Conservation (phyloP, 1,140 invertebrate genomes). For the Hestina assimilis region DNA sequence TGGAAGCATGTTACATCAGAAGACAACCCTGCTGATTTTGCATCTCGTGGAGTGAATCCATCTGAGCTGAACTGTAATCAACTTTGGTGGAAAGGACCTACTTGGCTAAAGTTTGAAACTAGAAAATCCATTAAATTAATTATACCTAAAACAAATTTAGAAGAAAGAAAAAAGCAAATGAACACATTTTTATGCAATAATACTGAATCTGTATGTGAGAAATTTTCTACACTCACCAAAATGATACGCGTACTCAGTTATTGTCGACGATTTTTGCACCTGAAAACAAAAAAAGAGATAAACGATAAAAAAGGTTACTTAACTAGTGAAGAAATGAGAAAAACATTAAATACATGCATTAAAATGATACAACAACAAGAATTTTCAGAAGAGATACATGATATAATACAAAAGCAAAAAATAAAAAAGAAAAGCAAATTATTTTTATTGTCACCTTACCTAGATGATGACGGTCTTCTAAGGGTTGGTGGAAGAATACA, state of each 20-base stretch:
- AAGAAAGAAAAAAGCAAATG: conserved; percentile 14
- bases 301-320: neutral
- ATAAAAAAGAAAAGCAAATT: neutral
- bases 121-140: neutral
- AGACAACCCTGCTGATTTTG: conserved; percentile 15
- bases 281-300: too few relatives aligned
- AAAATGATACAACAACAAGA: neutral
- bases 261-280: neutral
- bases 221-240: neutral
- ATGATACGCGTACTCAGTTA: neutral
- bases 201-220: neutral
- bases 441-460: neutral
- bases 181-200: neutral
- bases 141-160: neutral
- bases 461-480: conserved; percentile 7
- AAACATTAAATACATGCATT: neutral
- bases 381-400: neutral
- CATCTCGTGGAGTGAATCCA: neutral
- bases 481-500: conserved; percentile 9
- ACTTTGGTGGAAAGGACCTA: conserved; percentile 8
- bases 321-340: neutral
- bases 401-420: neutral
- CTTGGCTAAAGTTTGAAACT: neutral
- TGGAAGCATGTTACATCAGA: conserved; percentile 6
- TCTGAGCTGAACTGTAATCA: neutral